These are phyloP conservation scores for Indri indri DNA, from an alignment of 2,113 vertebrate species.

Conservation along the genomic window DNA sequence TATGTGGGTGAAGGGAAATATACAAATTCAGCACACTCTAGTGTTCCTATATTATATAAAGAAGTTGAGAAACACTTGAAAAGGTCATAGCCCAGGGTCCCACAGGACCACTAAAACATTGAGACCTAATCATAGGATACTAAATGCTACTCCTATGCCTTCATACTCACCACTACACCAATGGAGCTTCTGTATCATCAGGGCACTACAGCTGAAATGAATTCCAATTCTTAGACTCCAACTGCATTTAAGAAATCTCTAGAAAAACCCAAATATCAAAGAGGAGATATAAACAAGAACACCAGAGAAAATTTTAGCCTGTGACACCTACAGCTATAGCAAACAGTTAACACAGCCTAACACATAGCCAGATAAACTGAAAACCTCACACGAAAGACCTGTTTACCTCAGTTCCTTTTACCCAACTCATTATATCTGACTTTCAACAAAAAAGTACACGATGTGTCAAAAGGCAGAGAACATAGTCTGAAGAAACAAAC, in stretches of 20 bases:
- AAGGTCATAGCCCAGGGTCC: background rate
- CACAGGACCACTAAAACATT: background rate
- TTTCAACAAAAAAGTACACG: background rate
- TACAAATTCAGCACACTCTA: background rate
- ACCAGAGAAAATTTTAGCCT: background rate
- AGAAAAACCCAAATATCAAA: background rate
- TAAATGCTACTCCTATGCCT: background rate
- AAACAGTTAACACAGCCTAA: background rate
- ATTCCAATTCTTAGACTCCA: background rate
- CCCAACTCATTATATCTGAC: background rate
- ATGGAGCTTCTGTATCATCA: background rate
- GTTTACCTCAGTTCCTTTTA: background rate
- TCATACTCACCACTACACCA: background rate
- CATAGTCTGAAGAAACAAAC: background rate
- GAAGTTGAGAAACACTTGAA: background rate
- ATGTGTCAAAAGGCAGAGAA: background rate
- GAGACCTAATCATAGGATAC: background rate
- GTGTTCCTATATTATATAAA: background rate
- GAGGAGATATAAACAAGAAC: background rate
- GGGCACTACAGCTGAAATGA: background rate
- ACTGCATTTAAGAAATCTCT: background rate
- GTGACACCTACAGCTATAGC: background rate
- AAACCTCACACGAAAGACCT: background rate
- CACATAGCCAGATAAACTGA: background rate
- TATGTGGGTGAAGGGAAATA: background rate